Conservation (phyloP, 2,113 vertebrate species). For the Danio rerio region GRCz12tu NC_133182.1:50315001-50315500, state of each 20-base stretch:
- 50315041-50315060: slow-evolving; percentile 37
- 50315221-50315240: slow-evolving; percentile 30
- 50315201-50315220: slow-evolving; percentile 19
- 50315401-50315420: not conserved
- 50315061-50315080: not conserved
- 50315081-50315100: slow-evolving; percentile 35
- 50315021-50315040: slow-evolving; percentile 28
- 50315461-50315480: slow-evolving; percentile 14
- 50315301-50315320: slow-evolving; percentile 8
- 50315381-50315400: not conserved
- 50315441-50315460: slow-evolving; percentile 7
- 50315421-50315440: not conserved
- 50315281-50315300: not conserved
- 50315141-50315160: slow-evolving; percentile 24
- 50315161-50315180: slow-evolving; percentile 12
- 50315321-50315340: not conserved
- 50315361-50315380: not conserved
- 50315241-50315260: not conserved
- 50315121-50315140: slow-evolving; percentile 43
- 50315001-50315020: slow-evolving; percentile 43
- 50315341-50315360: not conserved
- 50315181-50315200: slow-evolving; percentile 2
- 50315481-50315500: not conserved
- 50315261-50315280: not conserved
- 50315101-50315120: slow-evolving; percentile 1